phyloP scores from a whole-genome alignment of 2,888 invertebrate species.

The Eupithecia tripunctaria region DNA sequence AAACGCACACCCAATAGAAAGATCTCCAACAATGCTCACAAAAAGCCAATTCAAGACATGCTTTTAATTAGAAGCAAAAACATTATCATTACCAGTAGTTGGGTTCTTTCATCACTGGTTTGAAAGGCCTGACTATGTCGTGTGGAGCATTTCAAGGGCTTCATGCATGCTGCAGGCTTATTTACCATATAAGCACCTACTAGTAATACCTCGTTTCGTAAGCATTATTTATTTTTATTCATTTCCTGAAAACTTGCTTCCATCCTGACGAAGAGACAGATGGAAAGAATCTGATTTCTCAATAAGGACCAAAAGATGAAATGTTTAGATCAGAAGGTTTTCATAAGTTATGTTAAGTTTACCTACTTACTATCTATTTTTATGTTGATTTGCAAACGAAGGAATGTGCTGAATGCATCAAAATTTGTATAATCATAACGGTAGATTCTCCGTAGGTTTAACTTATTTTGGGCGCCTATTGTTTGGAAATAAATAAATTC shows the following conservation, averaged over 20 bases:
- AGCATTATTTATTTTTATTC: not conserved
- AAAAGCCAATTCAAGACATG: conserved; percentile 58
- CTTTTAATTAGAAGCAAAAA: conserved; percentile 49
- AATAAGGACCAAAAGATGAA: not conserved
- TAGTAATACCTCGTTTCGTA: not conserved
- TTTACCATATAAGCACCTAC: not conserved
- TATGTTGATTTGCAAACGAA: not conserved
- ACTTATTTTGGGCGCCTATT: not conserved
- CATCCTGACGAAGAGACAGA: not conserved
- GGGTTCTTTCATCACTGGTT: conserved; percentile 8
- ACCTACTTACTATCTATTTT: not conserved
- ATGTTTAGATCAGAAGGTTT: not conserved
- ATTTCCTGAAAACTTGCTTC: not conserved
- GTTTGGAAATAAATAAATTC: conserved; percentile 17
- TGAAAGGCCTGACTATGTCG: not conserved
- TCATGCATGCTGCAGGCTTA: not conserved
- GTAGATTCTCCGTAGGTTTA: not conserved
- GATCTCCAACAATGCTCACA: conserved; percentile 70
- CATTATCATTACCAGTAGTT: conserved; percentile 36
- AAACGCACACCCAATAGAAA: conserved; percentile 62
- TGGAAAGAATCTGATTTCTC: not conserved
- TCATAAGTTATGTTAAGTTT: not conserved
- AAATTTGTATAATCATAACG: not conserved
- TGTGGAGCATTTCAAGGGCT: conserved; percentile 6
- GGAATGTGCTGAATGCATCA: not conserved